Conservation (phyloP, 2,113 vertebrate species). For the Anolis carolinensis region DNA sequence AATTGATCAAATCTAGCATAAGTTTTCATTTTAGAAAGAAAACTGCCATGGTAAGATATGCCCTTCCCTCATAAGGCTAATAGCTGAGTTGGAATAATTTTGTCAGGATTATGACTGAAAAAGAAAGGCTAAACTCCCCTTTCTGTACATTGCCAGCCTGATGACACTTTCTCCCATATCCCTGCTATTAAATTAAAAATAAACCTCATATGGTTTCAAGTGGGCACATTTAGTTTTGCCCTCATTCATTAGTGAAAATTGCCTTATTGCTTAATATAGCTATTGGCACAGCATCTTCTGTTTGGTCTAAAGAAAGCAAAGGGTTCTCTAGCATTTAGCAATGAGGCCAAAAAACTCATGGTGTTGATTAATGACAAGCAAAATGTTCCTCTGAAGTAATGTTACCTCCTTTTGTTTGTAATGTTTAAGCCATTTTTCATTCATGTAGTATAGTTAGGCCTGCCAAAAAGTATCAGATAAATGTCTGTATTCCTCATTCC, state of each 20-base stretch:
- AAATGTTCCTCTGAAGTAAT: slow-evolving; percentile 73
- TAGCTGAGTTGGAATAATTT: neutral
- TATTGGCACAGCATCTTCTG: slow-evolving; percentile 40
- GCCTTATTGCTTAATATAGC: slow-evolving; percentile 17
- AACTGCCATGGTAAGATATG: neutral
- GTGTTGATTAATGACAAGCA: slow-evolving; percentile 73
- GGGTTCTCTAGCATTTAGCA: slow-evolving; percentile 45
- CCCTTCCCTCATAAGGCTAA: neutral
- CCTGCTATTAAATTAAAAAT: neutral
- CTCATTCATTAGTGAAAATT: slow-evolving; percentile 15
- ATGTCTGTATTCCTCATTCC: neutral
- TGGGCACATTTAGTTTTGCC: neutral
- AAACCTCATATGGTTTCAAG: neutral
- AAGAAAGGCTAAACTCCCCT: neutral
- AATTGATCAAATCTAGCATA: too few relatives aligned
- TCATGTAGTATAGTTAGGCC: slow-evolving; percentile 36
- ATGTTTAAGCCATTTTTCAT: slow-evolving; percentile 70
- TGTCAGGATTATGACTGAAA: neutral
- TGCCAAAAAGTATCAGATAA: slow-evolving; percentile 26
- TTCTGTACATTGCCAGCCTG: neutral
- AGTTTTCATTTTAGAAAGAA: neutral
- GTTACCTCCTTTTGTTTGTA: slow-evolving; percentile 54
- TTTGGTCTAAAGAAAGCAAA: slow-evolving; percentile 57
- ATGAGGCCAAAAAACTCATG: slow-evolving; percentile 54
- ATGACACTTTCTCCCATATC: neutral